Conservation (phyloP, 2,888 invertebrate genomes). For the Monochamus alternatus region DNA sequence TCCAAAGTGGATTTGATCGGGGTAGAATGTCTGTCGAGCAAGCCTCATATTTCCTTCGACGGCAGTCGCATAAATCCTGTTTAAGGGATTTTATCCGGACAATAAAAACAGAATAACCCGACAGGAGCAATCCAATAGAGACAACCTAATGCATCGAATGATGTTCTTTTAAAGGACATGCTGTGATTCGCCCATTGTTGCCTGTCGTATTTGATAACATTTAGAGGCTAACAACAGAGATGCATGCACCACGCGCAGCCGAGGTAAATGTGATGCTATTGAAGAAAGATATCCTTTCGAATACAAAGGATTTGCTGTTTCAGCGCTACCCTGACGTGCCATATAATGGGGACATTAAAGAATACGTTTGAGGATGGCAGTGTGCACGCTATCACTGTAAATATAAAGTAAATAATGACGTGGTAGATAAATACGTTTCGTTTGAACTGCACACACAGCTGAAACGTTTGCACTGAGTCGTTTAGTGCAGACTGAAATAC, state of each 20-base stretch:
- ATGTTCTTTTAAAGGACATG: constrained; percentile 28
- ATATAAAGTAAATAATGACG: constrained; percentile 24
- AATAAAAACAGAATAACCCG: constrained; percentile 15
- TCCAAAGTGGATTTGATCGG: too few species aligned
- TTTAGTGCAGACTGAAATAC: too few species aligned
- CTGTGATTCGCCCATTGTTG: constrained; percentile 22
- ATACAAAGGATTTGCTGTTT: constrained; percentile 29
- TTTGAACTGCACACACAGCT: background rate
- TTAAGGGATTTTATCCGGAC: constrained; percentile 11
- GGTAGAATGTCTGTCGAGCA: too few species aligned
- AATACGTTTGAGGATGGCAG: background rate
- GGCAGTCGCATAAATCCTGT: background rate
- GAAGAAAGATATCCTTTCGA: constrained; percentile 21
- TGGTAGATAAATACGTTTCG: background rate
- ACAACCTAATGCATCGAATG: constrained; percentile 13
- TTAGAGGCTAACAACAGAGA: constrained; percentile 27
- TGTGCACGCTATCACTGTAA: constrained; percentile 1
- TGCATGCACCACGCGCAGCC: constrained; percentile 5
- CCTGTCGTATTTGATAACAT: constrained; percentile 28
- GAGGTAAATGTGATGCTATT: constrained; percentile 19
- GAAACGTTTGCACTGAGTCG: background rate
- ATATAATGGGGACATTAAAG: constrained; percentile 19
- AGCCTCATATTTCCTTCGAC: background rate
- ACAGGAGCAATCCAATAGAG: constrained; percentile 3
- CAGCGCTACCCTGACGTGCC: constrained; percentile 18